Evolutionary conservation across 2,113 vertebrate genomes (phyloP), one percentile per base, ranked within the genome.

Genomic region (Marmota monax): DNA sequence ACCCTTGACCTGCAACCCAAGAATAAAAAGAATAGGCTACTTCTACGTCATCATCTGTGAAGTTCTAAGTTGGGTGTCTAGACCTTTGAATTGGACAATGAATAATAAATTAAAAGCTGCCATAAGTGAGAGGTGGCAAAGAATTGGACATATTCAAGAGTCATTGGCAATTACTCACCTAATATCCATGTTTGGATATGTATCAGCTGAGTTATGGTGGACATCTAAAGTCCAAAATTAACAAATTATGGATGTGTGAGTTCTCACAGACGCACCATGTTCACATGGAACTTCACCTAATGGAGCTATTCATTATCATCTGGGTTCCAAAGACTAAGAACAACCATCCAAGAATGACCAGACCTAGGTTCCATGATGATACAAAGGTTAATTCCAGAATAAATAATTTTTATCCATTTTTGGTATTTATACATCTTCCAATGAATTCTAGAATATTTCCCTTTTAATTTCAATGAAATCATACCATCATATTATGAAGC

Each of bases 1-100:
- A 39, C 12, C n/a, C 93, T 65, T 83, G 84, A 53, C 29, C 90
- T 80, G 39, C 6, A 96, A 95, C 45, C 16, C 84, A 86, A 78
- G 11, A 83, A 78, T 17, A 25, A 82, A 80, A 87, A 39, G 27
- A 84, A 67, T 32, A 74, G 27, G 73, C 5, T 76, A 34, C 61
- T 42, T 93, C 37, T 48, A 82, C 17, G 69, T 9, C 48, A 79
- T 48, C 53, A 65, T 37, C n/a, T 70, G 13, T n/a, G 39, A 69
- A 70, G 25, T 25, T 27, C 32, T 74, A 82, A 70, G 32, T 73
- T 51, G 70, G 16, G 45, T 51, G 94, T 56, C 76, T 11, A 91
- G 74, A 2, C 14, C 83, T 84, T 80, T 72, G 63, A 16, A 37
- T 20, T 88, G 22, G 84, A 29, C 22, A 48, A 14, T 39, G 22